Evolutionary conservation across 1,140 invertebrate species (phyloP), one percentile per base, ranked within the genome.

Genomic region (Heliconius hermathena): DNA sequence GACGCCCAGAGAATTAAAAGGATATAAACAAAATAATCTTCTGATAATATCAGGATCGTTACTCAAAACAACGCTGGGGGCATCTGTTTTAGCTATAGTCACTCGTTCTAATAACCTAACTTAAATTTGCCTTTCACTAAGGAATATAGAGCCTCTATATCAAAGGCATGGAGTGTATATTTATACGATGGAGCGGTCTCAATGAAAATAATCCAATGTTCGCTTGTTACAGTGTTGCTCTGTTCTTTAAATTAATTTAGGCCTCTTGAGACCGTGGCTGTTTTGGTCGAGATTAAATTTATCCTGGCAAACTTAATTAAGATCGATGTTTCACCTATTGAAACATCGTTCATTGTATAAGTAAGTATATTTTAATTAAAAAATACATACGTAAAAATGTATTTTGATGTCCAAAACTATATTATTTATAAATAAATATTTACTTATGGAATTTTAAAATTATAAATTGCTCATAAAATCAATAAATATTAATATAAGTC

Each of bases 231-330:
- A 80, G 85, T 89, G 87, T 90, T 88, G 87, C 86, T 90, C 86
- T 91, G 89, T 92, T 91, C 87, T 92, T 92, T 87, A 90, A 90
- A 91, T 92, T 92, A 92, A 92, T 90, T 93, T 88, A 70, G 83
- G 85, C 90, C 89, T 91, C 91, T 93, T 87, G 91, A 92, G 89
- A 88, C 83, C 76, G 74, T 16, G 60, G 60, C 38, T 73, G 18
- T 73, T 72, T 66, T 80, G 82, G 83, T 85, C 83, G 81, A 89
- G 87, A 93, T 93, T 91, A 88, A 88, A 86, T 87, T 86, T 84
- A 87, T 92, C 85, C 86, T 76, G 81, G 85, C 84, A 83, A 66
- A 66, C 1, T 29, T 66, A 66, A 66, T 29, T 29, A 66, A 66
- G 11, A 66, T 16, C 60, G 26, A 66, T 29, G 13, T 29, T 16